Evolutionary conservation across 2,888 invertebrate species (phyloP).

Genomic region (Drosophila neutralis): DNA sequence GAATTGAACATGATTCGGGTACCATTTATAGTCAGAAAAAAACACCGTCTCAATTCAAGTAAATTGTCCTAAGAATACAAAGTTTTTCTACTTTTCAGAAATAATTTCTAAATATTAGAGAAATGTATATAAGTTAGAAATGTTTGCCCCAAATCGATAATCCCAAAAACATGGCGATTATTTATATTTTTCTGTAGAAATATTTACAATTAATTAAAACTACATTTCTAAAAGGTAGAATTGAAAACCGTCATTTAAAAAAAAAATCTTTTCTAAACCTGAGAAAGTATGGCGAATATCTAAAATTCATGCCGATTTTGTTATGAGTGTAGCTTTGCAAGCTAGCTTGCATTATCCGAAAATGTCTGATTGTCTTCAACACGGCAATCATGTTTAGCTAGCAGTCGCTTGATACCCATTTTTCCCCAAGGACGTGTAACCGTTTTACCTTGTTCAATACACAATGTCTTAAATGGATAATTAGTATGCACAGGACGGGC

Average conservation of each 20-base stretch:
- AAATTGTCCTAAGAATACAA: neutral
- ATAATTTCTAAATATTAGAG: neutral
- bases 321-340: neutral
- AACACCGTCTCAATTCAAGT: neutral
- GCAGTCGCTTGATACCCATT: slow-evolving; percentile 30
- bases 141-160: neutral
- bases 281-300: neutral
- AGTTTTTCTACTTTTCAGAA: neutral
- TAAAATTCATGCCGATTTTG: neutral
- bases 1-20: neutral
- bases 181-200: neutral
- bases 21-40: neutral
- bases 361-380: neutral
- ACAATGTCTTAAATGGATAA: slow-evolving; percentile 52
- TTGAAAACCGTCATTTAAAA: neutral
- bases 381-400: slow-evolving; percentile 27
- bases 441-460: slow-evolving; percentile 14
- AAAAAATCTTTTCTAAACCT: neutral
- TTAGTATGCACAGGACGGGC: slow-evolving; percentile 54
- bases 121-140: neutral
- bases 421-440: slow-evolving; percentile 20
- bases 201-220: neutral
- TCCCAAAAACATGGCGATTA: neutral
- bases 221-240: neutral
- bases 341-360: neutral